Percentiles rank a stretch among this genome's conserved stretches.
Evolutionary conservation across 1,140 invertebrate genomes (phyloP).

Genomic region (Calephelis virginiensis): DNA sequence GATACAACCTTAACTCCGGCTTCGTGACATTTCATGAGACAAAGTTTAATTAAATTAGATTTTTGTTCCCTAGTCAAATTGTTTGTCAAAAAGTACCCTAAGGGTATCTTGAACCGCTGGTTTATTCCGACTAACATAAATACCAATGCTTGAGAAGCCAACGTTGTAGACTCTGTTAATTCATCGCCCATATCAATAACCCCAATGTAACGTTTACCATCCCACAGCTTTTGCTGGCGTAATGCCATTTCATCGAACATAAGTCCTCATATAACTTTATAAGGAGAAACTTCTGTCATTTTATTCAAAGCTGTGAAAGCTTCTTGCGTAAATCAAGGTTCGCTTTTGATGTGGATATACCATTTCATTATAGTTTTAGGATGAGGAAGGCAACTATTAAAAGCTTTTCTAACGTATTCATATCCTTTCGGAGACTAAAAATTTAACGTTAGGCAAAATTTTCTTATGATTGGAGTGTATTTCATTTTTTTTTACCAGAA

Average conservation of each 20-base stretch:
- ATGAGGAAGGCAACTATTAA: constrained; percentile 41
- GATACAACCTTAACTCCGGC: constrained; percentile 33
- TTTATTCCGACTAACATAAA: constrained; percentile 31
- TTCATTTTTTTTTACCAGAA: constrained; percentile 13
- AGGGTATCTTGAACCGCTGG: constrained; percentile 35
- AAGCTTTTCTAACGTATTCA: constrained; percentile 29
- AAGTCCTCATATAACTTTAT: constrained; percentile 37
- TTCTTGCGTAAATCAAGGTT: constrained; percentile 46
- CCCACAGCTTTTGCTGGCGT: constrained; percentile 35
- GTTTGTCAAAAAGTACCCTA: constrained; percentile 36
- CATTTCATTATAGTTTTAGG: constrained; percentile 42
- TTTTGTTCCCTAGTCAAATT: constrained; percentile 27
- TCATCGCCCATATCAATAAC: constrained; percentile 42
- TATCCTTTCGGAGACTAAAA: constrained; percentile 46
- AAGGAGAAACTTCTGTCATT: constrained; percentile 24
- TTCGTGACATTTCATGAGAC: constrained; percentile 34
- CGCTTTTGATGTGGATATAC: constrained; percentile 42
- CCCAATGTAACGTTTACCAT: constrained; percentile 32
- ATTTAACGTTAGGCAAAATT: constrained; percentile 44
- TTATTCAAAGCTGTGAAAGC: constrained; percentile 33
- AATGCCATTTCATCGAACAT: constrained; percentile 50
- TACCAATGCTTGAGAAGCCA: constrained; percentile 28
- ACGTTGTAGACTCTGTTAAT: constrained; percentile 18
- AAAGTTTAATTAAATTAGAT: constrained; percentile 33
- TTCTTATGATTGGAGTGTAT: constrained; percentile 32